These are phyloP conservation scores for Microdon myrmicae DNA, from an alignment of 2,888 invertebrate genomes.

Conservation along the genomic window DNA sequence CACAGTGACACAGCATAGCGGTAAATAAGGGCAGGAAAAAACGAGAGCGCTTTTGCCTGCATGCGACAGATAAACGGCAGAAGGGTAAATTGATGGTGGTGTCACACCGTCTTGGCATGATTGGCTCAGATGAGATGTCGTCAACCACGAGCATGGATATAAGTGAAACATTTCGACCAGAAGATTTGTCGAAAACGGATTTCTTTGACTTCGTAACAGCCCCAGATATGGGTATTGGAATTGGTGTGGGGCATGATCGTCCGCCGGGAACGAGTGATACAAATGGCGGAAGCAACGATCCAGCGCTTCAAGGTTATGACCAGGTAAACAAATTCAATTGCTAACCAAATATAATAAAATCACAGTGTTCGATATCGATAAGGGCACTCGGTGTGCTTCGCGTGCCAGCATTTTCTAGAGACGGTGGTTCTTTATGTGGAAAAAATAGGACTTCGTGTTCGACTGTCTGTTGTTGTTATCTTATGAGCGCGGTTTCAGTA, in stretches of 20 bases:
- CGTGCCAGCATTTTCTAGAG: too few species aligned
- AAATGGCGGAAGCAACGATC: slow-evolving; percentile 58
- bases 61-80: too few species aligned
- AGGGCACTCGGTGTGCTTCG: too few species aligned
- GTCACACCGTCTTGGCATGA: slow-evolving; percentile 57
- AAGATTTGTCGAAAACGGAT: slow-evolving; percentile 87
- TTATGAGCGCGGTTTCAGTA: too few species aligned
- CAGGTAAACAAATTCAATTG: slow-evolving; percentile 59
- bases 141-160: slow-evolving; percentile 77
- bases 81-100: too few species aligned
- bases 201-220: slow-evolving; percentile 90
- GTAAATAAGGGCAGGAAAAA: too few species aligned
- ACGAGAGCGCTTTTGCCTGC: too few species aligned
- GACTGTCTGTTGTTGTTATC: too few species aligned
- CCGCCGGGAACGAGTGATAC: slow-evolving; percentile 56
- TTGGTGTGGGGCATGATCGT: slow-evolving; percentile 60
- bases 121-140: slow-evolving; percentile 67
- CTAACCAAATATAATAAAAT: neutral
- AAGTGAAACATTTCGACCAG: slow-evolving; percentile 81
- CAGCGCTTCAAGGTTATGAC: slow-evolving; percentile 66
- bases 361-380: too few species aligned
- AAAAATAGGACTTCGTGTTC: too few species aligned
- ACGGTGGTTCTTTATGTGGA: too few species aligned
- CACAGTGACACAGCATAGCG: neutral
- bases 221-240: slow-evolving; percentile 72